These are phyloP conservation scores for Stratiolaelaps scimitus DNA, from an alignment of 1,140 invertebrate genomes.

Conservation along the genomic window DNA sequence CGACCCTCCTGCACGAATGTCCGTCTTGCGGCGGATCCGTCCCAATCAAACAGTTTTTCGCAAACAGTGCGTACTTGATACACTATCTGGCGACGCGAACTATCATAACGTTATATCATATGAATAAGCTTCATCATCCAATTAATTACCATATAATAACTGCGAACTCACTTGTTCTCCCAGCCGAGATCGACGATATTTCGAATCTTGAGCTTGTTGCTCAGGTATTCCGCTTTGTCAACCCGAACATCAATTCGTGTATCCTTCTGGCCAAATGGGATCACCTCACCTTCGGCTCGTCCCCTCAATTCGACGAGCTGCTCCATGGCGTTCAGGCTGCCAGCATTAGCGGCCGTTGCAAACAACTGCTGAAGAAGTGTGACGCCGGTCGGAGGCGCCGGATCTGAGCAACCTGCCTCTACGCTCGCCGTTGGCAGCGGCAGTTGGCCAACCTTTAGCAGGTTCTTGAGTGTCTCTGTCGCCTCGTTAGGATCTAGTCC, in stretches of 20 bases:
- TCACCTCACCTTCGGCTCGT: constrained; percentile 1
- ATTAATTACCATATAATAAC: no score
- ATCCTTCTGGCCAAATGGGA: constrained; percentile 17
- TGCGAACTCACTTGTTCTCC: constrained; percentile 56
- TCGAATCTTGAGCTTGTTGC: constrained; percentile 64
- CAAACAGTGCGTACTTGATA: no score
- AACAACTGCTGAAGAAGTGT: constrained; percentile 17
- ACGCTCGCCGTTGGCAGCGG: not conserved
- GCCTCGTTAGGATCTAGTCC: constrained; percentile 23
- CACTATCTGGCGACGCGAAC: no score
- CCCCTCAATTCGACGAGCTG: constrained; percentile 6
- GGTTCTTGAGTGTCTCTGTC: constrained; percentile 25
- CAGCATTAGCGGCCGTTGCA: constrained; percentile 12
- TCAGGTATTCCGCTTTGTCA: constrained; percentile 24
- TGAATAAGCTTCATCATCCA: no score
- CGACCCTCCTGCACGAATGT: no score
- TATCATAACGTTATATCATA: no score
- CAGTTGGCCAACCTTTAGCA: constrained; percentile 21
- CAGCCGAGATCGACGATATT: constrained; percentile 83
- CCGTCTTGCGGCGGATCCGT: no score
- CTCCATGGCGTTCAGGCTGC: constrained; percentile 18
- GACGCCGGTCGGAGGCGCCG: not conserved
- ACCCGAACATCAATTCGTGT: constrained; percentile 6
- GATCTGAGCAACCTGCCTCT: not conserved
- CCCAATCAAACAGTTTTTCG: no score